Conservation (phyloP, 2,113 vertebrate genomes). For the Uropsilus gracilis region DNA sequence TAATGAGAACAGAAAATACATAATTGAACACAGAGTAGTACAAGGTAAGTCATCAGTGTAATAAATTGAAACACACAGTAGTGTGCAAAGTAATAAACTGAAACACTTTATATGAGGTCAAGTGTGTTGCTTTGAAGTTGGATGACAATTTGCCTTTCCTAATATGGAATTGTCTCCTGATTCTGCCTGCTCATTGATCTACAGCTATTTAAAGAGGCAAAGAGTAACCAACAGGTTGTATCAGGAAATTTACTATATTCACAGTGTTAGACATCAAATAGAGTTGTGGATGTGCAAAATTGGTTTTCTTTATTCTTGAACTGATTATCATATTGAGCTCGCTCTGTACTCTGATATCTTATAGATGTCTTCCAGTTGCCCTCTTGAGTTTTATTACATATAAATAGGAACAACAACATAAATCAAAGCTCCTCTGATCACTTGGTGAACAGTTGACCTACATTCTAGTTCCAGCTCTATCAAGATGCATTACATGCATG, state of each 20-base stretch:
- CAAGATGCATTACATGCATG: not conserved
- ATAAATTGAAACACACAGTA: slow-evolving; percentile 57
- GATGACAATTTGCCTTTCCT: slow-evolving; percentile 63
- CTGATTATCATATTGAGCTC: slow-evolving; percentile 42
- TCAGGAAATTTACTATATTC: slow-evolving; percentile 53
- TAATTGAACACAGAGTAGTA: slow-evolving; percentile 75
- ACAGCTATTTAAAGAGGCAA: slow-evolving; percentile 70
- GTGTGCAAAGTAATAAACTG: not conserved
- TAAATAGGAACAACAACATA: not conserved
- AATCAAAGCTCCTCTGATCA: not conserved
- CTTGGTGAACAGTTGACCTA: not conserved
- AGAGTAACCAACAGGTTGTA: slow-evolving; percentile 58
- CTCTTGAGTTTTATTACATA: not conserved
- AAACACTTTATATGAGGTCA: slow-evolving; percentile 60
- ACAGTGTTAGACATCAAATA: slow-evolving; percentile 55
- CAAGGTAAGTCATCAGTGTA: slow-evolving; percentile 64
- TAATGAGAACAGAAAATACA: slow-evolving; percentile 83
- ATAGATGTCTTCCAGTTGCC: not conserved
- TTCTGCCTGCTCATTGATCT: slow-evolving; percentile 57
- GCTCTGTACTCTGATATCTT: not conserved
- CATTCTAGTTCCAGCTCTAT: not conserved
- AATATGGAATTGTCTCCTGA: not conserved
- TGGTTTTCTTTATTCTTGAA: slow-evolving; percentile 52
- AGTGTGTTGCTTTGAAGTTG: slow-evolving; percentile 72
- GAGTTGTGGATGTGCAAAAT: slow-evolving; percentile 55